Conservation (phyloP, 2,797 vertebrate species). For the Typhlichthys subterraneus region DNA sequence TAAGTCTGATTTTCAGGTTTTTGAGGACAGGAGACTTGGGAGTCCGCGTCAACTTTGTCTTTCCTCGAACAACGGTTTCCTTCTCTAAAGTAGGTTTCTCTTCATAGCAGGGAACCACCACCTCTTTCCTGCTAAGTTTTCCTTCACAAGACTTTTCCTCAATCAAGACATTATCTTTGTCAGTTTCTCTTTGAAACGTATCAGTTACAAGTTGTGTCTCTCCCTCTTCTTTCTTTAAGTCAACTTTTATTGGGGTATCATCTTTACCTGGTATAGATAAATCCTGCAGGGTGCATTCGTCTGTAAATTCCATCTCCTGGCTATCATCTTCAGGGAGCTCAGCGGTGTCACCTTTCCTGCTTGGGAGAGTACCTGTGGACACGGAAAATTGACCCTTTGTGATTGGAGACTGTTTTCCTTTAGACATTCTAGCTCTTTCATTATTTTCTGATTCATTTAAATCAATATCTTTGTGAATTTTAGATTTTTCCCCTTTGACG, state of each 20-base stretch:
- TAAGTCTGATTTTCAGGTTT: constrained; percentile 83
- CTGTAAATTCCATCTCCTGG: constrained; percentile 71
- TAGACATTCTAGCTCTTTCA: constrained; percentile 81
- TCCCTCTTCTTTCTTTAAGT: constrained; percentile 80
- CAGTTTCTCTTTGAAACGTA: constrained; percentile 36
- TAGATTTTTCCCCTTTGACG: constrained; percentile 78
- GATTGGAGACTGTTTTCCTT: constrained; percentile 87
- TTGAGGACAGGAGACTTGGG: constrained; percentile 85
- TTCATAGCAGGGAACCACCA: constrained; percentile 47
- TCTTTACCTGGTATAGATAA: constrained; percentile 54
- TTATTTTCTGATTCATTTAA: constrained; percentile 76
- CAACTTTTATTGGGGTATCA: constrained; percentile 50
- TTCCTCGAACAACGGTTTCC: constrained; percentile 65
- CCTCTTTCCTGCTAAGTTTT: constrained; percentile 65
- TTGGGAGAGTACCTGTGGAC: constrained; percentile 59
- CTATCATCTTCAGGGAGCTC: constrained; percentile 66
- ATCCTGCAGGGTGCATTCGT: constrained; percentile 57
- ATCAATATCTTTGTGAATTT: constrained; percentile 84
- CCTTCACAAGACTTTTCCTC: constrained; percentile 55
- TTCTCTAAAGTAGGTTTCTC: constrained; percentile 74
- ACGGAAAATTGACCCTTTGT: constrained; percentile 77
- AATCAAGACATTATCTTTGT: constrained; percentile 47
- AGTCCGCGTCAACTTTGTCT: constrained; percentile 77
- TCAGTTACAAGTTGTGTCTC: constrained; percentile 47
- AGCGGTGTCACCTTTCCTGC: constrained; percentile 83